Evolutionary conservation across 2,888 invertebrate genomes (phyloP).

Genomic region (Patella ulyssiponensis): DNA sequence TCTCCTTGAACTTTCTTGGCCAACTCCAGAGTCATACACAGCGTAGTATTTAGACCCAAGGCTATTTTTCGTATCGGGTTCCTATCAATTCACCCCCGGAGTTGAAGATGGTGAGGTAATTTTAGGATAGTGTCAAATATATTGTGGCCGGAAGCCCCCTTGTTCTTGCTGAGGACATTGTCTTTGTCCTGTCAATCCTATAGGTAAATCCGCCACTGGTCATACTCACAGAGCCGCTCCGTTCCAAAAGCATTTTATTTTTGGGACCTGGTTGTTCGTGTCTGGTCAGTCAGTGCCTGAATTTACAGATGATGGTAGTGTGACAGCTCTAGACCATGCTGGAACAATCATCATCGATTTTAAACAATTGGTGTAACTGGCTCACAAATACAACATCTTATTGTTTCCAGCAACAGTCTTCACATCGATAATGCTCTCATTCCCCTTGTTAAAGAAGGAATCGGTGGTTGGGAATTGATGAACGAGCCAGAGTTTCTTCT

Average conservation of each 20-base stretch:
- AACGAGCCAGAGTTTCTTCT: background rate
- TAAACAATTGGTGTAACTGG: background rate
- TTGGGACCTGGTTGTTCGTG: background rate
- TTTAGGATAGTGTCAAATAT: too few relatives aligned
- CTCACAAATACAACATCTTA: background rate
- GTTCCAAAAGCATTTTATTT: background rate
- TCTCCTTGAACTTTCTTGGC: too few relatives aligned
- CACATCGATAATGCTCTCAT: background rate
- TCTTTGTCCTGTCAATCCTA: too few relatives aligned
- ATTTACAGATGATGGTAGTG: background rate
- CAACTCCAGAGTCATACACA: too few relatives aligned
- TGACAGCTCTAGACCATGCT: background rate
- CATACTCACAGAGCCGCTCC: too few relatives aligned
- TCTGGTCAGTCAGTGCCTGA: background rate
- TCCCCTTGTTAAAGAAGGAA: background rate
- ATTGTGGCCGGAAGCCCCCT: too few relatives aligned
- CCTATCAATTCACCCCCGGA: too few relatives aligned
- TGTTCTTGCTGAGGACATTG: too few relatives aligned
- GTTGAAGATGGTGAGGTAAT: too few relatives aligned
- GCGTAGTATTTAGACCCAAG: too few relatives aligned
- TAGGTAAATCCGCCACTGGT: too few relatives aligned
- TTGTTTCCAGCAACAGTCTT: background rate
- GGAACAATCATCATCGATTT: background rate
- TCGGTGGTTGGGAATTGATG: constrained; percentile 3
- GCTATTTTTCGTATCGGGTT: too few relatives aligned